Evolutionary conservation across 1,140 invertebrate genomes (phyloP), one percentile per base, ranked within the genome.

Genomic region (Arctopsyche grandis): DNA sequence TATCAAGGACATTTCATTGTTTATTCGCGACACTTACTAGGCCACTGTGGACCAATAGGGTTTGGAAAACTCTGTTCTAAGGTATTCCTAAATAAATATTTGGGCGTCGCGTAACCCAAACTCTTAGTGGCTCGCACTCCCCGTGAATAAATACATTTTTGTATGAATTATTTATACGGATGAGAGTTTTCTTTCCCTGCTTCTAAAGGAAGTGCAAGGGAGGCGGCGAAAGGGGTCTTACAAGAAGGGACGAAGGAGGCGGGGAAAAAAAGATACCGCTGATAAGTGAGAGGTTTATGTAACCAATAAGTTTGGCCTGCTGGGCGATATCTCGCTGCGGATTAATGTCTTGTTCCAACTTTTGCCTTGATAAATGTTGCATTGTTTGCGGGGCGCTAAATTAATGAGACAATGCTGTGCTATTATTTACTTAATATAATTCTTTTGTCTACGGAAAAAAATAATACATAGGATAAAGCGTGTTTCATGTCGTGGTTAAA

Each of bases 161-260:
- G 71, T 58, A 56, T 75, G 71, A 75, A 75, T 75, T 75, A 75
- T 75, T 75, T 75, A 75, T 75, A 48, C 48, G 71, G 48, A 52
- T 22, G 71, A 71, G 69, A 46, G 29, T 44, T 71, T 26, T 5
- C 60, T 5, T 66, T 66, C 24, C 63, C 7, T 66, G 1, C 21
- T 66, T 16, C 21, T 19, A 16, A 58, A 16, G 21, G 19, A 22
- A 60, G 16, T 60, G 10, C 48, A 52, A 12, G 12, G 48, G 12
- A 52, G 48, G 48, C 10, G 12, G 48, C 4, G 48, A 52, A 52
- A 52, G 29, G 29, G 29, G 29, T 38, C 29, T 38, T 16, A n/a
- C 1, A 56, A 16, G 52, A 56, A 56, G 52, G 19, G 52, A n/a
- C 10, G 19, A 56, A 26, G 12, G 24, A 16, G 60, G 19, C 21